Percentiles rank a stretch among this genome's conserved stretches.
phyloP scores from a whole-genome alignment of 2,888 invertebrate genomes.

The Petrophora chlorosata region DNA sequence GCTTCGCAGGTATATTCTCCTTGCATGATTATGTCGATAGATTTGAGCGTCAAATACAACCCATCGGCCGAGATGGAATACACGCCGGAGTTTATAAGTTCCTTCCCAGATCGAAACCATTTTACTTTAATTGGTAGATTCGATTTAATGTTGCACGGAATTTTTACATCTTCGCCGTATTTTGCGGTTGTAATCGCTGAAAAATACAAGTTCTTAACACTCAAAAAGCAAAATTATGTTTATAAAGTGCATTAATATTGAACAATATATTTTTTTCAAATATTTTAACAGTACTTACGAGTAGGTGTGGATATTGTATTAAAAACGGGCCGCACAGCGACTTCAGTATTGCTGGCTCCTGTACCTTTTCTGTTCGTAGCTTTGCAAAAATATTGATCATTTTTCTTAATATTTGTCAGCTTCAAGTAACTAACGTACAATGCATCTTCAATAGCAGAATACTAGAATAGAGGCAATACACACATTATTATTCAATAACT shows the following conservation, averaged over 20 bases:
- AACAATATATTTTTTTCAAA: background rate
- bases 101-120: slow-evolving; percentile 1
- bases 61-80: slow-evolving; percentile 3
- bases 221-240: background rate
- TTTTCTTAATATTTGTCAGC: background rate
- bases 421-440: slow-evolving; percentile 12
- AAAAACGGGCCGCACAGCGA: slow-evolving; percentile 2
- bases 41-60: background rate
- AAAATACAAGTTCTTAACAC: background rate
- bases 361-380: slow-evolving; percentile 8
- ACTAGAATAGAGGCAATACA: too few species aligned
- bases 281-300: background rate
- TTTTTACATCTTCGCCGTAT: slow-evolving; percentile 15
- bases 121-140: slow-evolving; percentile 1
- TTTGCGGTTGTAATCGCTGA: slow-evolving; percentile 11
- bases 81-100: background rate
- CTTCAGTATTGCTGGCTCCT: background rate
- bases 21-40: background rate
- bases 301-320: background rate
- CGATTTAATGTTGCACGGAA: slow-evolving; percentile 21
- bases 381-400: slow-evolving; percentile 6
- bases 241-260: background rate
- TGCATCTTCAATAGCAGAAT: background rate
- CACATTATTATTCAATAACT: too few species aligned
- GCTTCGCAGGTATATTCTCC: slow-evolving; percentile 8